phyloP scores from a whole-genome alignment of 2,888 invertebrate genomes.

The Polymixis lichenea region DNA sequence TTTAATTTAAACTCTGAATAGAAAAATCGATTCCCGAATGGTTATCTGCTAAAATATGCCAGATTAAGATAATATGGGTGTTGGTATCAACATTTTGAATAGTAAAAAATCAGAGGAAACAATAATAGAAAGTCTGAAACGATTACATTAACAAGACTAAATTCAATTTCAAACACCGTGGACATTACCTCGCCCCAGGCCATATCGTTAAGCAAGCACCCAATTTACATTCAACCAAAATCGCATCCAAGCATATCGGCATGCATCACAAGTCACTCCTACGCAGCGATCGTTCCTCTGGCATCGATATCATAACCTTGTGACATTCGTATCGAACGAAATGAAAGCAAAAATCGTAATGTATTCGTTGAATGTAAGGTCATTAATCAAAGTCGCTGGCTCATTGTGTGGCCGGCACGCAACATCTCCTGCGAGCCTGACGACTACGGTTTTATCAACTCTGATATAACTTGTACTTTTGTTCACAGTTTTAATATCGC shows the following conservation, averaged over 20 bases:
- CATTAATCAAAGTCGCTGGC: conserved; percentile 89
- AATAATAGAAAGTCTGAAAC: background rate
- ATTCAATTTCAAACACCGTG: conserved; percentile 29
- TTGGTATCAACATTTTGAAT: background rate
- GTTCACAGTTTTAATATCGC: conserved; percentile 66
- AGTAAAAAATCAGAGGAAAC: background rate
- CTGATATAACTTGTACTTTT: conserved; percentile 75
- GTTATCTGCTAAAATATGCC: background rate
- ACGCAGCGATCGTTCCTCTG: conserved; percentile 73
- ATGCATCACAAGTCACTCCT: conserved; percentile 64
- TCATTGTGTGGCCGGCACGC: conserved; percentile 90
- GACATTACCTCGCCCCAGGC: conserved; percentile 15
- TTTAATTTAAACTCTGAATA: conserved; percentile 36
- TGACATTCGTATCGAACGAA: conserved; percentile 89
- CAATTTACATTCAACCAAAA: conserved; percentile 58
- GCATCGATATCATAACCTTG: conserved; percentile 89
- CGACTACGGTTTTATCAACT: conserved; percentile 82
- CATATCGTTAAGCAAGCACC: conserved; percentile 39
- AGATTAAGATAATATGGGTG: no score
- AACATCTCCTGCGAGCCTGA: conserved; percentile 79
- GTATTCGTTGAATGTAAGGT: conserved; percentile 89
- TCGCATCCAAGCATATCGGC: conserved; percentile 58
- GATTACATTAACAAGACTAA: background rate
- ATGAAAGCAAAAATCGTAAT: conserved; percentile 91
- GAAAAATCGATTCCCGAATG: background rate